Base-by-base conservation (phyloP, 2,888 invertebrate species). In the Chironomus riparius region DNA sequence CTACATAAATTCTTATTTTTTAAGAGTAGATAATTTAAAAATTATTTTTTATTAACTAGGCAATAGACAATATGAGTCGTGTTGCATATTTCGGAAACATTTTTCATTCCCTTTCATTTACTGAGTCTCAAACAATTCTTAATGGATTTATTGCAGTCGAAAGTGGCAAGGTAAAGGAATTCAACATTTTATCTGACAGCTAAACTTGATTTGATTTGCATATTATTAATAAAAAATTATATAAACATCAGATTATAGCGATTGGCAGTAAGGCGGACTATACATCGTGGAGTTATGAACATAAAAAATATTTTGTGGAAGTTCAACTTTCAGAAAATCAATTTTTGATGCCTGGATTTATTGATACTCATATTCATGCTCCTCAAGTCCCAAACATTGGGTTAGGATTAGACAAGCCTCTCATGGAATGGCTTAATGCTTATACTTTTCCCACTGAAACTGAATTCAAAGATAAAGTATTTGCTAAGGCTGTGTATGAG, bases 331-430 rank as follows among this genome's bases (percentile, higher is more conserved):
- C 79, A 7, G 79, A 82, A 4, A 83, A 84, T 70, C 90, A 93
- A 83, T 91, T 96, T 80, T 82, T 96, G 13, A 90, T 95, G 82
- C 96, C 96, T 0, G 97, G 96, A 0, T 88, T 97, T 77, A 87
- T 96, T 2, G 96, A 97, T 83, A 91, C 93, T 22, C 97, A 97
- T 81, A 92, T 93, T 10, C 96, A 97, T 85, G 95, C 94, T 0
- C 91, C 94, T 0, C 96, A 97, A 83, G 92, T 92, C 79, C 92
- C 94, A 0, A 95, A 96, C 83, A 85, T 90, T 76, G 96, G 95
- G 0, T 83, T 94, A 12, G 95, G 94, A 0, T 86, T 94, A 78
- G 94, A 95, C 81, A 87, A 88, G 79, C 88, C 91, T 0, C 85
- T 97, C 56, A 82, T 96, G 7, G 91, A 94, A 70, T 97, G 97